Evolutionary conservation across 2,888 invertebrate species (phyloP), one percentile per base, ranked within the genome.

Genomic region (Branchipolynoe longqiensis): DNA sequence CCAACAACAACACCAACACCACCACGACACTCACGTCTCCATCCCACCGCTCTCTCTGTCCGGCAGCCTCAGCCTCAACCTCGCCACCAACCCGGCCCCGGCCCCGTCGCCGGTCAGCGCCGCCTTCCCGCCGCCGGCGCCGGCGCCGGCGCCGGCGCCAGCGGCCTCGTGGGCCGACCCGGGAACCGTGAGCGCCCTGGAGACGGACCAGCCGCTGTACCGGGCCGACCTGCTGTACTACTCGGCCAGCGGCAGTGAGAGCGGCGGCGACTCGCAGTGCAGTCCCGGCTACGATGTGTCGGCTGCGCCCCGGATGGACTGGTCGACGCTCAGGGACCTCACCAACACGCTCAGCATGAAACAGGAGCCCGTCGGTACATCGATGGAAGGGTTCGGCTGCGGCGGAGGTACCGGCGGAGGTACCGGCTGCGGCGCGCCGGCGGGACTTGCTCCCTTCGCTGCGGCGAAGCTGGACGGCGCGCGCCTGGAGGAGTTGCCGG

Each of bases 191-290:
- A 14, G 36, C 69, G 33, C 36, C 36, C 6, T 33, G 69, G 69
- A 69, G 36, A 2, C 38, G 69, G 69, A 69, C 25, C 69, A 69
- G 14, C 36, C 3, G 36, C 14, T 48, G 28, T 78, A 78, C 54
- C 41, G 78, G 1, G 41, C 78, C 1, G 78, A 78, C 54, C 28
- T 78, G 4, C 28, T 25, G 48, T 48, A 78, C 78, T 78, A 2
- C 48, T 31, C 22, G 41, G 69, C 31, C 12, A 78, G 78, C 48
- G 78, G 78, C 48, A 33, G 69, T n/a, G 74, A 74, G 6, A 74
- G 22, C 22, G 33, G 48, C 28, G 48, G 48, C 18, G 41, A 40
- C 48, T 48, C 41, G 25, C 8, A 6, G 25, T 78, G 78, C 28
- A 78, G 78, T 28, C 48, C 41, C 8, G 48, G 48, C 12, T 41